Evolutionary conservation across 2,113 vertebrate genomes (phyloP), one percentile per base, ranked within the genome.

Genomic region (Tenebrosternarchus preto): DNA sequence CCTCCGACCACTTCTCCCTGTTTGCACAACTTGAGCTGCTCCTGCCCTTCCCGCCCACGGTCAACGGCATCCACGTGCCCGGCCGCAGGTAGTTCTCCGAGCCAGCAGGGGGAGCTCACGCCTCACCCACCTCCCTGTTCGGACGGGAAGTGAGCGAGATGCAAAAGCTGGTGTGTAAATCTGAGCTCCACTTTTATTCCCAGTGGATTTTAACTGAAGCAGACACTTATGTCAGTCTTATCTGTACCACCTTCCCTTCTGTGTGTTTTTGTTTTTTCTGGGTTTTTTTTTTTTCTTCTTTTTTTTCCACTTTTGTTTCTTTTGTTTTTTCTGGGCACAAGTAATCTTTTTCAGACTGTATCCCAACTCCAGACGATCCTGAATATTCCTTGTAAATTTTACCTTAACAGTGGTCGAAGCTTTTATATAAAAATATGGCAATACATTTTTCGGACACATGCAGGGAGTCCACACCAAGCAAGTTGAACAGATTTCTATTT

Each of bases 1-100:
- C 96, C 91, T 99, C 97, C 50, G 97, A 99, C 94, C 97, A 98
- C 94, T 99, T 99, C 94, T 98, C 96, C 88, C 95, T 99, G 91
- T 97, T 97, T 91, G 94, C 95, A 95, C 97, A 99, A 92, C 95
- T 99, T 90, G 97, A 99, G 96, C 94, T 99, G 89, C 92, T 98
- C 90, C 94, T 98, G 94, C 96, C 96, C 93, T 95, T 95, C 86
- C 78, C 93, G 88, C 95, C 95, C 88, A 93, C 94, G 86, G 94
- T 98, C 90, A 98, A 98, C 39, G 97, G 97, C 92, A 93, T 98
- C 91, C 96, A 98, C 89, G 93, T 97, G 93, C 94, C 96, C 73
- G 91, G 95, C 87, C 96, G 97, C 94, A 98, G 96, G 96, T 98
- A 98, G 96, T 97, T 93, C 92, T 90, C 91, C 92, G 89, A 94